Percentiles rank a stretch among this genome's conserved stretches.
Conservation (phyloP, 1,140 invertebrate genomes). For the Patella vulgata region DNA sequence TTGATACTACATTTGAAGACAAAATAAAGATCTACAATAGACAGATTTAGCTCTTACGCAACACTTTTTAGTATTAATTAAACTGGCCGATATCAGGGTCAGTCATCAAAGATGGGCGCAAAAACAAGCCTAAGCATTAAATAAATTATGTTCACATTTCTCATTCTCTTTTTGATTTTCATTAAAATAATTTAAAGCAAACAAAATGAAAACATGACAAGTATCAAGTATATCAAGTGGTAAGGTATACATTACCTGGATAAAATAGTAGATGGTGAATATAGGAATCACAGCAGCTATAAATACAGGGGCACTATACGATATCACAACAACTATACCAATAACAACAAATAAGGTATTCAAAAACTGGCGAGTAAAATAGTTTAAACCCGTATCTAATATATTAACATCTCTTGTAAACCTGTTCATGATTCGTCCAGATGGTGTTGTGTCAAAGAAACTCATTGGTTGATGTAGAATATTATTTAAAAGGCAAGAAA, state of each 20-base stretch:
- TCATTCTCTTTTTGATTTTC: too few relatives aligned
- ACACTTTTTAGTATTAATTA: too few relatives aligned
- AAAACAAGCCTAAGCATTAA: too few relatives aligned
- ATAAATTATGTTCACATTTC: too few relatives aligned
- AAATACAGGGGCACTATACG: conserved; percentile 88
- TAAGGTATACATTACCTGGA: conserved; percentile 69
- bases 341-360: conserved; percentile 47
- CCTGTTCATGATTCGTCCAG: conserved; percentile 43
- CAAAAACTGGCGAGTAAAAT: conserved; percentile 26
- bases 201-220: too few relatives aligned
- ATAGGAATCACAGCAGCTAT: conserved; percentile 84
- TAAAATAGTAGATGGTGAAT: conserved; percentile 88
- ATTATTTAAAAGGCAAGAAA: conserved; percentile 77
- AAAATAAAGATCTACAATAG: too few relatives aligned
- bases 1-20: too few relatives aligned
- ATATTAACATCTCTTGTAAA: conserved; percentile 45
- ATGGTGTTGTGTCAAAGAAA: conserved; percentile 53
- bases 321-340: conserved; percentile 75
- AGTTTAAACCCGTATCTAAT: conserved; percentile 49
- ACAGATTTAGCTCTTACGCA: too few relatives aligned
- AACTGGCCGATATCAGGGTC: too few relatives aligned
- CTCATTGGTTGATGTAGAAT: conserved; percentile 45
- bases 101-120: too few relatives aligned
- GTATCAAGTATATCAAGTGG: too few relatives aligned
- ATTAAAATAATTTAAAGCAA: too few relatives aligned